These are phyloP conservation scores for Brachyhypopomus occidentalis DNA, from an alignment of 2,113 vertebrate genomes.

Conservation along the genomic window DNA sequence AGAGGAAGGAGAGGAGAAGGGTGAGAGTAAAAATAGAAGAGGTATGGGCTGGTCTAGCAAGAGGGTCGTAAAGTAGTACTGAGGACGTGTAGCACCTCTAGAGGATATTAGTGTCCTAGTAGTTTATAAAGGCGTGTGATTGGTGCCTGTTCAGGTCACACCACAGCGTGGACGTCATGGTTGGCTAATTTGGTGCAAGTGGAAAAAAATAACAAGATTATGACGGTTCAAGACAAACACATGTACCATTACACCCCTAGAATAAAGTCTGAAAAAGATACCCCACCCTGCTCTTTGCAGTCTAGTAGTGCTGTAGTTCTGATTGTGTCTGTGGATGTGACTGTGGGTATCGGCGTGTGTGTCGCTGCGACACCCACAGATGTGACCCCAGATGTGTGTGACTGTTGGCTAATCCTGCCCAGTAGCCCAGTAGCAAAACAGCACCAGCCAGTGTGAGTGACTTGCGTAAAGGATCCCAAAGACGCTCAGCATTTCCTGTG, in stretches of 20 bases:
- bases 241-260: too few relatives aligned
- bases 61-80: background rate
- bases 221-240: too few relatives aligned
- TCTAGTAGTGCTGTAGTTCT: background rate
- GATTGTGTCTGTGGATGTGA: background rate
- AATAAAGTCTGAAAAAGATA: background rate
- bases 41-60: conserved; percentile 35
- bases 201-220: too few relatives aligned
- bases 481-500: too few relatives aligned
- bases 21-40: conserved; percentile 19
- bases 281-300: background rate
- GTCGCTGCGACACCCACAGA: too few relatives aligned
- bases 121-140: background rate
- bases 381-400: too few relatives aligned
- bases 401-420: conserved; percentile 12
- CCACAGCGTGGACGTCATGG: too few relatives aligned
- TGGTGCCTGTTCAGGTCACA: too few relatives aligned
- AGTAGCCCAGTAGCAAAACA: background rate
- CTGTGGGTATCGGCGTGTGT: too few relatives aligned
- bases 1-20: conserved; percentile 32
- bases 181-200: too few relatives aligned
- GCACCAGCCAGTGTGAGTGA: background rate
- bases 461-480: background rate
- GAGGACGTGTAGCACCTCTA: background rate
- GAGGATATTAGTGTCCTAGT: background rate